Conservation (phyloP, 1,140 invertebrate genomes). For the Scylla paramamosain region DNA sequence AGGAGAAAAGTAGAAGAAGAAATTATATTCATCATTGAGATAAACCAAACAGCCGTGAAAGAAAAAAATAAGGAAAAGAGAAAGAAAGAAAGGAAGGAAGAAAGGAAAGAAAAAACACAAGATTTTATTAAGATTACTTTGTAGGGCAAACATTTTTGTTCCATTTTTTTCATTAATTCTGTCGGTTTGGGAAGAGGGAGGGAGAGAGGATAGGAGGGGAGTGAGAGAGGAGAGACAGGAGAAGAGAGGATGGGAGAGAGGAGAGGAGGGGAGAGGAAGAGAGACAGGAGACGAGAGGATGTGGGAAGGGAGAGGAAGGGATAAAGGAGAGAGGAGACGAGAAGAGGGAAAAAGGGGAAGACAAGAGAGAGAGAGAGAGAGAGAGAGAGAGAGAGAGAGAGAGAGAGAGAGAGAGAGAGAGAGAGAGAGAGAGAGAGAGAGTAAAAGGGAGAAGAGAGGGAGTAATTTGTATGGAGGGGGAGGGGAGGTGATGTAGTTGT, state of each 20-base stretch:
- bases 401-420: not conserved
- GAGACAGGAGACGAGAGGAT: too few species aligned
- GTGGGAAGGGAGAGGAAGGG: not conserved
- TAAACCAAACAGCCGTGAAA: not conserved
- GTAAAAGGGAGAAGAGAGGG: not conserved
- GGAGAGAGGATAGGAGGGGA: too few species aligned
- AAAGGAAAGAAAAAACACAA: not conserved
- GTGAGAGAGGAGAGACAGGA: too few species aligned
- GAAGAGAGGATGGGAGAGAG: too few species aligned
- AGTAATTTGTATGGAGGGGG: not conserved
- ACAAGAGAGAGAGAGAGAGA: not conserved
- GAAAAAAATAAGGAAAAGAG: not conserved
- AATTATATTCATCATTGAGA: not conserved
- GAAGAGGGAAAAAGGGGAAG: not conserved
- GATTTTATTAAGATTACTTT: constrained; percentile 5
- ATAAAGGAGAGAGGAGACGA: not conserved
- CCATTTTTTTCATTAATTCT: not conserved
- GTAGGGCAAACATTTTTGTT: not conserved
- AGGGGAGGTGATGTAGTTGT: not conserved
- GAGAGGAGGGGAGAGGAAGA: too few species aligned
- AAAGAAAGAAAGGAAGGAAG: too few species aligned
- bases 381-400: not conserved
- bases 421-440: not conserved
- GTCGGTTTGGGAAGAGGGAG: too few species aligned
- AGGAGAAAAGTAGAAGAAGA: constrained; percentile 12